Conservation (phyloP, 2,113 vertebrate species). For the Tinamus guttatus region DNA sequence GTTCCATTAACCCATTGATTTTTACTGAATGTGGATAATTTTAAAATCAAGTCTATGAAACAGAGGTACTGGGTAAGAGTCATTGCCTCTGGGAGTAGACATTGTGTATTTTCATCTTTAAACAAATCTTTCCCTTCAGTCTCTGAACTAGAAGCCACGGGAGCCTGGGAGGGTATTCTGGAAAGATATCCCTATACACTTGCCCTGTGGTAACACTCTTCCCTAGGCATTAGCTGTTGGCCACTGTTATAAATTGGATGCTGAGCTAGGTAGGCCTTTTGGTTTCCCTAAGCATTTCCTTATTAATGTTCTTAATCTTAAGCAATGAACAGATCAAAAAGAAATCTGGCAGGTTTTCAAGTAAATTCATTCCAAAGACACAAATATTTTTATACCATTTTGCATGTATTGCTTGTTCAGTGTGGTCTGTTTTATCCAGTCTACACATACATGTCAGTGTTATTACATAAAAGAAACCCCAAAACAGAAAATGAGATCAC, state of each 20-base stretch:
- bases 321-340: not conserved
- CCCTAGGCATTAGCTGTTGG: not conserved
- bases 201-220: not conserved
- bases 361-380: not conserved
- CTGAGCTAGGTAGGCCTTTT: not conserved
- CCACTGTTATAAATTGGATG: not conserved
- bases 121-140: not conserved
- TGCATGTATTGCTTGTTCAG: accelerated
- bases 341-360: not conserved
- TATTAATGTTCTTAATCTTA: not conserved
- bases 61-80: not conserved
- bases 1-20: not conserved
- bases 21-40: not conserved
- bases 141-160: not conserved
- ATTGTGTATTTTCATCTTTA: not conserved
- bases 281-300: not conserved
- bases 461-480: not conserved
- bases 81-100: not conserved
- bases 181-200: not conserved
- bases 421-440: not conserved
- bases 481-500: not conserved
- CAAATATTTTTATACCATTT: not conserved
- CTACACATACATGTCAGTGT: not conserved
- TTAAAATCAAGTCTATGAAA: not conserved
- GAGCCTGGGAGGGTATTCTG: not conserved